A percentile compares a stretch with the other conserved stretches of the same genome.
Evolutionary conservation across 2,113 vertebrate species (phyloP).

Genomic region (Noctilio leporinus): DNA sequence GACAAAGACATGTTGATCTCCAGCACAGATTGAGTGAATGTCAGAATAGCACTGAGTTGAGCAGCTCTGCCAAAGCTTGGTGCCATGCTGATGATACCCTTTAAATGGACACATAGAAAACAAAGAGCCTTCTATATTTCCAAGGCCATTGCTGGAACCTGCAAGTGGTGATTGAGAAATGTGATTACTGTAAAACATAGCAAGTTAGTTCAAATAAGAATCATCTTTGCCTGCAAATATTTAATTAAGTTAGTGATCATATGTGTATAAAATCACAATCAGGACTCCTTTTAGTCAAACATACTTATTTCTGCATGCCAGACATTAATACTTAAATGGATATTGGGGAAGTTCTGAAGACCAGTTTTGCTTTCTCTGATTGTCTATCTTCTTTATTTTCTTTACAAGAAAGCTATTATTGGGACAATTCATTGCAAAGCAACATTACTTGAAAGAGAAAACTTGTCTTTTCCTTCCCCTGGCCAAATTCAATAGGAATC

Average conservation of each 20-base stretch:
- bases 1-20: background rate
- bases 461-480: background rate
- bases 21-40: background rate
- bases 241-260: background rate
- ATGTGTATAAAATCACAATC: background rate
- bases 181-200: background rate
- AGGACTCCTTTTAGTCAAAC: background rate
- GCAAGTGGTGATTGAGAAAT: background rate
- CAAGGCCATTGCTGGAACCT: background rate
- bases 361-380: background rate
- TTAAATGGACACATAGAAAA: background rate
- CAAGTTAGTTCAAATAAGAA: background rate
- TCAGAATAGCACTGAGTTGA: background rate
- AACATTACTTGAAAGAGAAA: conserved; percentile 49
- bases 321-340: conserved; percentile 3
- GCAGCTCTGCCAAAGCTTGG: background rate
- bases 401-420: conserved; percentile 41
- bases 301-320: background rate
- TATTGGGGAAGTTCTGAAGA: background rate
- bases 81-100: background rate
- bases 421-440: conserved; percentile 41
- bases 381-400: conserved; percentile 45
- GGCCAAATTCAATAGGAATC: conserved; percentile 49
- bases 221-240: background rate
- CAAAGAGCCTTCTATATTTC: background rate